Percentiles rank a stretch among this genome's conserved stretches.
phyloP scores from a whole-genome alignment of 1,140 invertebrate species.

The Ctenoplectra terminalis region DNA sequence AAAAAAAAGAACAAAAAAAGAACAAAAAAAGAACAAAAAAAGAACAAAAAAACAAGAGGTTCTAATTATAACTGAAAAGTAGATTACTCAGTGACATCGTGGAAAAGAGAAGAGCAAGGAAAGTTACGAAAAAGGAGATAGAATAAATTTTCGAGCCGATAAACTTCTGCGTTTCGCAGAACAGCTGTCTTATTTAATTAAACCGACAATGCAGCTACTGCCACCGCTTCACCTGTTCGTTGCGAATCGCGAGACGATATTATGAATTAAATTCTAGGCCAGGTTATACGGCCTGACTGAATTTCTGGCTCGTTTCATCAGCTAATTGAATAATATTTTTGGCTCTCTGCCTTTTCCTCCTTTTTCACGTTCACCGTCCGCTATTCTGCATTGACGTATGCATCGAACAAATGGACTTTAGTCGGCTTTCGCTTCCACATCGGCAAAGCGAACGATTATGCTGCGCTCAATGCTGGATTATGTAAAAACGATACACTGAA shows the following conservation, averaged over 20 bases:
- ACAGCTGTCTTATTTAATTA: conserved; percentile 75
- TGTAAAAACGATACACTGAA: background rate
- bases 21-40: too few relatives aligned
- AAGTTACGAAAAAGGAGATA: background rate
- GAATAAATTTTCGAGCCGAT: conserved; percentile 42
- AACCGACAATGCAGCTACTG: conserved; percentile 63
- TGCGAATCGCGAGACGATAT: conserved; percentile 61
- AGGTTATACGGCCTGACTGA: conserved; percentile 53
- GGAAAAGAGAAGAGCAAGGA: background rate
- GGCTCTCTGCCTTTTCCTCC: background rate
- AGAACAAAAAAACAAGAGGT: too few relatives aligned
- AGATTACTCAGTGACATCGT: background rate
- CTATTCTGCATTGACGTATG: conserved; percentile 5
- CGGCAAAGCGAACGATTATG: background rate
- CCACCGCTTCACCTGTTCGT: conserved; percentile 38
- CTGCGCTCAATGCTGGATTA: background rate
- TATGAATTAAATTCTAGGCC: conserved; percentile 67
- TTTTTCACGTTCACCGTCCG: background rate
- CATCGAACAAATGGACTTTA: background rate
- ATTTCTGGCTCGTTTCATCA: conserved; percentile 65
- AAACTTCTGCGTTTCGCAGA: conserved; percentile 51
- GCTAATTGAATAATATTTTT: conserved; percentile 71
- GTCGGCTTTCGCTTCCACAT: background rate
- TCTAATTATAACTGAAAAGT: background rate
- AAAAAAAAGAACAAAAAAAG: background rate